Percentiles rank a stretch among this genome's conserved stretches.
Conservation (phyloP, 2,888 invertebrate species). For the Elysia crispata region DNA sequence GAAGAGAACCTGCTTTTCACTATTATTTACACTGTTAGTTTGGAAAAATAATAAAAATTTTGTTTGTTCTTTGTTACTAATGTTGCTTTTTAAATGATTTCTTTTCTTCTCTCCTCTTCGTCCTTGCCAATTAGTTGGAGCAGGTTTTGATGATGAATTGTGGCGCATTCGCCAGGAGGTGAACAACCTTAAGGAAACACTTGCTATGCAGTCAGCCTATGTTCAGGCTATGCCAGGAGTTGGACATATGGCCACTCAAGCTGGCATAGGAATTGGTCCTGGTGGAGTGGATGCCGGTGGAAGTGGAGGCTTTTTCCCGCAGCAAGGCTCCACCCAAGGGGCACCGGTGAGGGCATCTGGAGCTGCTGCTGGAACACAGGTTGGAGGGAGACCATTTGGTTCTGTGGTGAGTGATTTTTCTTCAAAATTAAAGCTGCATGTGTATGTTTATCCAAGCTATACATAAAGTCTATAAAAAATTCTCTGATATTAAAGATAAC, state of each 20-base stretch:
- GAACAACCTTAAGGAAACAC: conserved; percentile 68
- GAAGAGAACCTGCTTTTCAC: too few species aligned
- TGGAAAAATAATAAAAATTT: neutral
- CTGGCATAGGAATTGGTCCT: conserved; percentile 32
- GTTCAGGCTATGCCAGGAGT: conserved; percentile 65
- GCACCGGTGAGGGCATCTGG: conserved; percentile 46
- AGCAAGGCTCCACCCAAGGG: too few species aligned
- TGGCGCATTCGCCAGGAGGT: conserved; percentile 69
- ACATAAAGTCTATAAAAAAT: too few species aligned
- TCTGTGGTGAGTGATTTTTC: conserved; percentile 35
- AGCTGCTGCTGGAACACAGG: conserved; percentile 50
- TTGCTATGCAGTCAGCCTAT: conserved; percentile 72
- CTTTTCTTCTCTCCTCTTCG: neutral
- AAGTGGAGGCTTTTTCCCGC: conserved; percentile 13
- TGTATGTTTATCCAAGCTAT: too few species aligned
- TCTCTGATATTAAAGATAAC: too few species aligned
- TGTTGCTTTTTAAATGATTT: neutral
- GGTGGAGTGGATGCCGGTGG: conserved; percentile 47
- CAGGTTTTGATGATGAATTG: conserved; percentile 68
- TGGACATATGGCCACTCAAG: conserved; percentile 46
- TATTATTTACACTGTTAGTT: too few species aligned
- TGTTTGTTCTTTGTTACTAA: neutral
- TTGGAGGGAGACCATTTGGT: conserved; percentile 40
- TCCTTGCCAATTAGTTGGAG: conserved; percentile 46
- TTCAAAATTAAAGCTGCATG: too few species aligned